Evolutionary conservation across 2,888 invertebrate genomes (phyloP).

Genomic region (Onchidella celtica): DNA sequence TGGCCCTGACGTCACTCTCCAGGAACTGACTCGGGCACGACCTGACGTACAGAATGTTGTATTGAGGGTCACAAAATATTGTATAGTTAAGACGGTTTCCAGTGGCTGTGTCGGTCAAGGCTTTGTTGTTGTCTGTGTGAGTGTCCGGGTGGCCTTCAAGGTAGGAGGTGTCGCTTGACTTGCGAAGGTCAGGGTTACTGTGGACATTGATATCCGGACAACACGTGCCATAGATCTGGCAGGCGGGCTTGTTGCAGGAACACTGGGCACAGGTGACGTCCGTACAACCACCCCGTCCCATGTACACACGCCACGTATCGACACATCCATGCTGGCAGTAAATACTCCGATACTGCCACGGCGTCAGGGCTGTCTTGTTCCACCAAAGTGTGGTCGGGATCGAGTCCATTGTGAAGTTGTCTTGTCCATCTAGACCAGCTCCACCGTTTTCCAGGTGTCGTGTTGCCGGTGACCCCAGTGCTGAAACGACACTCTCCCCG

Average conservation of each 20-base stretch:
- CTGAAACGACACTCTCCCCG: too few species aligned
- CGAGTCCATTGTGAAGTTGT: too few species aligned
- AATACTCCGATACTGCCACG: neutral
- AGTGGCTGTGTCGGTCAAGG: neutral
- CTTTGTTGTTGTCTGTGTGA: too few species aligned
- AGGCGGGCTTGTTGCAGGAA: conserved; percentile 16
- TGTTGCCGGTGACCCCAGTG: too few species aligned
- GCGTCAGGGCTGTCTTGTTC: neutral
- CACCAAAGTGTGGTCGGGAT: too few species aligned
- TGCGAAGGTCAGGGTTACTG: neutral
- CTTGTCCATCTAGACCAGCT: too few species aligned
- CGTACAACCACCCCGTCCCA: neutral
- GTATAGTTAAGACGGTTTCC: neutral
- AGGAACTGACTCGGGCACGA: conserved; percentile 10
- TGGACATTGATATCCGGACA: neutral
- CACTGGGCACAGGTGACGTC: conserved; percentile 12
- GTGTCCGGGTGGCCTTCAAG: neutral
- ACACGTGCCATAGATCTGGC: conserved; percentile 25
- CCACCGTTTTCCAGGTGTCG: too few species aligned
- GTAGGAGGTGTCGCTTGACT: neutral
- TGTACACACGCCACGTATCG: neutral
- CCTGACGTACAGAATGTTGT: neutral
- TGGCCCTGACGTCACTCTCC: neutral
- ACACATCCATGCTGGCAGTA: neutral
- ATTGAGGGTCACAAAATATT: neutral